A percentile compares a stretch with the other conserved stretches of the same genome.
Conservation (phyloP, 2,113 vertebrate species). For the Brienomyrus longianalis region DNA sequence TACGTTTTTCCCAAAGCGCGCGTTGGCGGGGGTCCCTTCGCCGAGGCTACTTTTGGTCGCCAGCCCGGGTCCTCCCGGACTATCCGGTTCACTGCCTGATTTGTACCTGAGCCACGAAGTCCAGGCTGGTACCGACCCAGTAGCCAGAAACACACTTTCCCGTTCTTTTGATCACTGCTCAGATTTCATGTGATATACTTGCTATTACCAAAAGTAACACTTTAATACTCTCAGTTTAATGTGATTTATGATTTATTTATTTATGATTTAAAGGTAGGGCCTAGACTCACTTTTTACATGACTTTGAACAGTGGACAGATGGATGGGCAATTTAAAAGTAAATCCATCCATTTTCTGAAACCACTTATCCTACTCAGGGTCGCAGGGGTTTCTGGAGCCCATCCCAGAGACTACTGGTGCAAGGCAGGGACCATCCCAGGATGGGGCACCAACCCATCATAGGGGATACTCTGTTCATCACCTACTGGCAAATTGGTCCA, state of each 20-base stretch:
- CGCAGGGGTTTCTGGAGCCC: not conserved
- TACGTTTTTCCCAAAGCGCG: not conserved
- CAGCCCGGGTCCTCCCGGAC: not conserved
- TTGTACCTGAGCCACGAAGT: not conserved
- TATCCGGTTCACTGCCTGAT: not conserved
- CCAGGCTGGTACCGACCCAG: not conserved
- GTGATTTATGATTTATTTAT: not conserved
- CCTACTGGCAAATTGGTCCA: not conserved
- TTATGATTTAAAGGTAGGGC: not conserved
- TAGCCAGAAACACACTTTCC: not conserved
- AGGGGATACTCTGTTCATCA: not conserved
- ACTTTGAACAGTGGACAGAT: not conserved
- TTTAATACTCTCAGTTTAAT: not conserved
- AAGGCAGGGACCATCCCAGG: not conserved
- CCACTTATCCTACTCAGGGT: not conserved
- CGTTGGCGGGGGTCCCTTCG: not conserved
- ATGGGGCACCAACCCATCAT: not conserved
- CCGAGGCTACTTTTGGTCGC: not conserved
- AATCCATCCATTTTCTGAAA: not conserved
- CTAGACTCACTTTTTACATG: not conserved
- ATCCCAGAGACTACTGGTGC: not conserved
- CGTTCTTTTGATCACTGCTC: not conserved
- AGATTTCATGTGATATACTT: not conserved
- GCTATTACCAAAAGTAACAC: not conserved
- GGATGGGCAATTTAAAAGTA: not conserved